Evolutionary conservation across 2,888 invertebrate species (phyloP).

Genomic region (Strigamia crassipes): DNA sequence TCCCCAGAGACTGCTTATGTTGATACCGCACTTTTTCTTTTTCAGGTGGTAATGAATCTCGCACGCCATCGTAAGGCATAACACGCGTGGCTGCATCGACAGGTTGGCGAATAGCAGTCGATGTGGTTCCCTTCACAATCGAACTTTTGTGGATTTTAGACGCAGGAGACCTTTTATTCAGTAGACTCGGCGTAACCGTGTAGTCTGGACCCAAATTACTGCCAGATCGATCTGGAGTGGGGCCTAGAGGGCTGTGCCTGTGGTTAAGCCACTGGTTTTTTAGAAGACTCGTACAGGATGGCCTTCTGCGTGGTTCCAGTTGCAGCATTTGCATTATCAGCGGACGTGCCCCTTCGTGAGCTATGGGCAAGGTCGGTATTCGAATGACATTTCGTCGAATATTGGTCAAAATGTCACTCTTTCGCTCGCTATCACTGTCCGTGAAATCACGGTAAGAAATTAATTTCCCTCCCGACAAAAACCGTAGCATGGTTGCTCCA

Average conservation of each 20-base stretch:
- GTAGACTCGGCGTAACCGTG: not conserved
- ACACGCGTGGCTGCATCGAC: not conserved
- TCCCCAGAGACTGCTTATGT: not conserved
- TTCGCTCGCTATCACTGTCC: conserved; percentile 27
- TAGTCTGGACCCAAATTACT: not conserved
- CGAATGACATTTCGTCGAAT: conserved; percentile 43
- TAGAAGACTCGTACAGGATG: conserved; percentile 34
- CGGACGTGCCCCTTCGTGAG: conserved; percentile 36
- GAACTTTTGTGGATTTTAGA: not conserved
- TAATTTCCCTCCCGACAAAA: conserved; percentile 46
- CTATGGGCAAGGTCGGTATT: conserved; percentile 14
- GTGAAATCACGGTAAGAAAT: conserved; percentile 45
- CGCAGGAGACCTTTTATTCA: not conserved
- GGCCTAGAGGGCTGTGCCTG: not conserved
- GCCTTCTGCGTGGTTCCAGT: conserved; percentile 29
- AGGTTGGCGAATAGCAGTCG: not conserved
- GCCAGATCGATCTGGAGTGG: not conserved
- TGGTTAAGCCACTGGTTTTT: conserved; percentile 36
- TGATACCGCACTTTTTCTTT: not conserved
- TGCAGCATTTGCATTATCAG: conserved; percentile 36
- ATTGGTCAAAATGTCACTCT: conserved; percentile 36
- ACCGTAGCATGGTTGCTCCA: conserved; percentile 44
- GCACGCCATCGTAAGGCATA: not conserved
- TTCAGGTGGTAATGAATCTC: not conserved
- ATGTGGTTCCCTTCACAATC: not conserved